phyloP scores from a whole-genome alignment of 2,797 vertebrate genomes.

The Fringilla coelebs region DNA sequence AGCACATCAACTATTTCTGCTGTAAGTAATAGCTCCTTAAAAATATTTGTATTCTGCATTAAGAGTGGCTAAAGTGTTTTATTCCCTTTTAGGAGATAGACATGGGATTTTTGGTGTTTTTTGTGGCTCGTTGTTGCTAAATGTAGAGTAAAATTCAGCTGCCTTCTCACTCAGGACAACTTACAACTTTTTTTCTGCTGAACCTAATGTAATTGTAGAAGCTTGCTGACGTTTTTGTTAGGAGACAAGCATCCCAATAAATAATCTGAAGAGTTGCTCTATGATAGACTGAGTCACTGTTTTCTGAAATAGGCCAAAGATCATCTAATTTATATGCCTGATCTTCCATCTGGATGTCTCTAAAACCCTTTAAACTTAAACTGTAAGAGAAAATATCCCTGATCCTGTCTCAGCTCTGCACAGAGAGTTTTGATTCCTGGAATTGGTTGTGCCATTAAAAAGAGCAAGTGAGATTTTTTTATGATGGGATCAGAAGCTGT shows the following conservation, averaged over 20 bases:
- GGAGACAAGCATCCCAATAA: neutral
- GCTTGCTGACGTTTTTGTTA: neutral
- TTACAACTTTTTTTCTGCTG: neutral
- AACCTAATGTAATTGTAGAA: neutral
- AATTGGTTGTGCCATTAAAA: neutral
- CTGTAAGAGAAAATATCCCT: neutral
- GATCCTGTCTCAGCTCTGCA: neutral
- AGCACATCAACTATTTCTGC: fast-evolving
- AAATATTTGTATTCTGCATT: neutral
- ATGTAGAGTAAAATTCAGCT: neutral
- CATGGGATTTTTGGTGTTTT: neutral
- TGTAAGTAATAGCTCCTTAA: neutral
- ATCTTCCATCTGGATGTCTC: neutral
- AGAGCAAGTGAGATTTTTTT: neutral
- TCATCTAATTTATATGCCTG: conserved; percentile 37
- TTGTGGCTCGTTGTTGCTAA: neutral
- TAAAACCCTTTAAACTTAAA: neutral
- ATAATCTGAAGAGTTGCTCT: neutral
- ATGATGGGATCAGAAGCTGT: neutral
- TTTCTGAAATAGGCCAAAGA: conserved; percentile 28
- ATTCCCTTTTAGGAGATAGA: neutral
- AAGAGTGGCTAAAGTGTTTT: neutral
- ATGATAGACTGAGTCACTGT: neutral
- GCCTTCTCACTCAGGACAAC: neutral
- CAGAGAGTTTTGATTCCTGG: neutral